phyloP scores from a whole-genome alignment of 2,888 invertebrate genomes.

The Drosophila prolongata region DNA sequence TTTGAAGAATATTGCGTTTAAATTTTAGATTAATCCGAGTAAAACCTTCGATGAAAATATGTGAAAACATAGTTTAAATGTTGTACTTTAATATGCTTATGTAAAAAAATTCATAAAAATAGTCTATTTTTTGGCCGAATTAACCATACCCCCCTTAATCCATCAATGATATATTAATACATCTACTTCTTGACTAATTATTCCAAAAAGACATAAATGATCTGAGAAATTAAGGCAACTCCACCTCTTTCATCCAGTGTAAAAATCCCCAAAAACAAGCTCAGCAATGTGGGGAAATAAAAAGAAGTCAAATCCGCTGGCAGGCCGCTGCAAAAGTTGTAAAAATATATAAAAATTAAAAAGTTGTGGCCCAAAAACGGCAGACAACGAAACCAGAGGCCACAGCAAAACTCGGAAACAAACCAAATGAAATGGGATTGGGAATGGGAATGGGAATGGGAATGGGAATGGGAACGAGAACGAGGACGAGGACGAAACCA shows the following conservation, averaged over 20 bases:
- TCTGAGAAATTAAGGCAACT: too few species aligned
- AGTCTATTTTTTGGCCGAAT: too few species aligned
- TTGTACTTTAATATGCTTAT: too few species aligned
- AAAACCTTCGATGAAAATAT: too few species aligned
- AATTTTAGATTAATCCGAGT: too few species aligned
- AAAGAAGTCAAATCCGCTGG: conserved; percentile 27
- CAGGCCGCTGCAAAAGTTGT: conserved; percentile 42
- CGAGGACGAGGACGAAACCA: conserved; percentile 65
- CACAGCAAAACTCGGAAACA: conserved; percentile 7
- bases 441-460: conserved; percentile 11
- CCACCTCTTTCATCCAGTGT: conserved; percentile 2
- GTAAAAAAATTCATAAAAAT: too few species aligned
- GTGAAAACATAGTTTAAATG: too few species aligned
- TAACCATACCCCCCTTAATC: too few species aligned
- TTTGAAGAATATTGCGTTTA: too few species aligned
- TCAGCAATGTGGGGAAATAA: conserved; percentile 12
- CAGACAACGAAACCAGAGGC: conserved; percentile 42
- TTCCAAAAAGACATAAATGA: too few species aligned
- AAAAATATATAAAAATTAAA: conserved; percentile 65
- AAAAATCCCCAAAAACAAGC: background rate
- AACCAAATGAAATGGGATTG: conserved; percentile 36
- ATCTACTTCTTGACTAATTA: too few species aligned
- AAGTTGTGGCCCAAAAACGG: conserved; percentile 68
- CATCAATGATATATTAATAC: too few species aligned
- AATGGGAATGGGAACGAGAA: conserved; percentile 17